These are phyloP conservation scores for Hydrotaea diabolus DNA, from an alignment of 2,888 invertebrate genomes.

Conservation along the genomic window DNA sequence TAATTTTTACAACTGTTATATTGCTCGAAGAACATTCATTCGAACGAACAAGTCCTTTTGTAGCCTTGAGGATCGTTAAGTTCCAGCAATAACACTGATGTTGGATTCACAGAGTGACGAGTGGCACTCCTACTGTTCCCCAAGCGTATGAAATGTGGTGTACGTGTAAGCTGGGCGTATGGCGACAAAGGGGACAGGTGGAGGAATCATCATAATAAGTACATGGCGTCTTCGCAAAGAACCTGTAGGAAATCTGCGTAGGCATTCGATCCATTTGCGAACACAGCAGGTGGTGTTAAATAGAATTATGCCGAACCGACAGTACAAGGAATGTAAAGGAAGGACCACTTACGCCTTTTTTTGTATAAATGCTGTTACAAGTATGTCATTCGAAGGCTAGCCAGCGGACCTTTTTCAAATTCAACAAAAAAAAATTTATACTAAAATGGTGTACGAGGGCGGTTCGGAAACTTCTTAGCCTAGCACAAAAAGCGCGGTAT, in stretches of 20 bases:
- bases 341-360: too few relatives aligned
- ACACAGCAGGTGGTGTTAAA: too few relatives aligned
- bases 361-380: too few relatives aligned
- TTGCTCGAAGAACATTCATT: background rate
- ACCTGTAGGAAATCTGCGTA: conserved; percentile 18
- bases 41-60: conserved; percentile 28
- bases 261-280: too few relatives aligned
- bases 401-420: too few relatives aligned
- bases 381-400: too few relatives aligned
- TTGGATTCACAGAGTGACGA: conserved; percentile 6
- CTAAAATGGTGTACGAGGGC: too few relatives aligned
- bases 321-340: too few relatives aligned
- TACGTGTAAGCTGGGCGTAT: background rate
- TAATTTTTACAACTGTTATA: conserved; percentile 56
- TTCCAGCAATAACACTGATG: conserved; percentile 30
- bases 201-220: conserved; percentile 31
- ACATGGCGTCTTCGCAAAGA: conserved; percentile 27
- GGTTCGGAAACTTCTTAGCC: too few relatives aligned
- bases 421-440: too few relatives aligned
- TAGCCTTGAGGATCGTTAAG: conserved; percentile 54
- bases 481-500: too few relatives aligned
- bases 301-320: too few relatives aligned
- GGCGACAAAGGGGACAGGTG: background rate
- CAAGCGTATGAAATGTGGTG: background rate
- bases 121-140: background rate